A percentile compares a stretch with the other conserved stretches of the same genome.
Conservation (phyloP, 2,797 vertebrate species). For the Apogon talboti region DNA sequence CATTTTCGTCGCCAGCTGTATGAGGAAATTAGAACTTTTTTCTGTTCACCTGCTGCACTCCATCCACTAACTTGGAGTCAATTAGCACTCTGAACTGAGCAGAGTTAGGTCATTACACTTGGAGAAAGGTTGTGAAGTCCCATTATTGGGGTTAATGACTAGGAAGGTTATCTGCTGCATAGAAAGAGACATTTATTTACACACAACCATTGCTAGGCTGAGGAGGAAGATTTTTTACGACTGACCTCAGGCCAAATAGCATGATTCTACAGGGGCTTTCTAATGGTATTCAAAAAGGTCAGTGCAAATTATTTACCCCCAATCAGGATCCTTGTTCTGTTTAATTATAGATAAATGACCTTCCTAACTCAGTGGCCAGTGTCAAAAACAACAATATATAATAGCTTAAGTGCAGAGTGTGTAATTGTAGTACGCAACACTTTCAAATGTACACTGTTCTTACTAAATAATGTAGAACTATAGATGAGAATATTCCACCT, state of each 20-base stretch:
- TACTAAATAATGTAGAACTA: background rate
- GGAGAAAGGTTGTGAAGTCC: conserved; percentile 32
- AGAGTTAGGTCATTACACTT: conserved; percentile 51
- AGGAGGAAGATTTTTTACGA: conserved; percentile 37
- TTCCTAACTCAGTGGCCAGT: background rate
- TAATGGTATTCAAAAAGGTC: conserved; percentile 36
- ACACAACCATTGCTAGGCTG: conserved; percentile 31
- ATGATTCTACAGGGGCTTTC: conserved; percentile 7
- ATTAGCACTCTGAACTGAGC: conserved; percentile 57
- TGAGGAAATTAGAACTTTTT: conserved; percentile 25
- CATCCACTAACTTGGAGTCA: conserved; percentile 32
- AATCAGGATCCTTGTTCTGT: conserved; percentile 44
- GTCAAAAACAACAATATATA: conserved; percentile 18
- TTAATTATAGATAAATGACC: conserved; percentile 44
- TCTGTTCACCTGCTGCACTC: conserved; percentile 38
- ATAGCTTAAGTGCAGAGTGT: conserved; percentile 11
- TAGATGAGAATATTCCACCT: conserved; percentile 14
- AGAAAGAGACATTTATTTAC: conserved; percentile 49
- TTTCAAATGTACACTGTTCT: background rate
- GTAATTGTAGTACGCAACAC: background rate
- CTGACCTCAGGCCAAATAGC: conserved; percentile 60
- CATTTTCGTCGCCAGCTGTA: conserved; percentile 16
- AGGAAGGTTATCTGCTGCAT: conserved; percentile 33
- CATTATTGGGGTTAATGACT: conserved; percentile 66
- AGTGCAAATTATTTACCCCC: conserved; percentile 48